These are phyloP conservation scores for Ichneumoninae sp. DNA, from an alignment of 2,888 invertebrate species.

Conservation along the genomic window DNA sequence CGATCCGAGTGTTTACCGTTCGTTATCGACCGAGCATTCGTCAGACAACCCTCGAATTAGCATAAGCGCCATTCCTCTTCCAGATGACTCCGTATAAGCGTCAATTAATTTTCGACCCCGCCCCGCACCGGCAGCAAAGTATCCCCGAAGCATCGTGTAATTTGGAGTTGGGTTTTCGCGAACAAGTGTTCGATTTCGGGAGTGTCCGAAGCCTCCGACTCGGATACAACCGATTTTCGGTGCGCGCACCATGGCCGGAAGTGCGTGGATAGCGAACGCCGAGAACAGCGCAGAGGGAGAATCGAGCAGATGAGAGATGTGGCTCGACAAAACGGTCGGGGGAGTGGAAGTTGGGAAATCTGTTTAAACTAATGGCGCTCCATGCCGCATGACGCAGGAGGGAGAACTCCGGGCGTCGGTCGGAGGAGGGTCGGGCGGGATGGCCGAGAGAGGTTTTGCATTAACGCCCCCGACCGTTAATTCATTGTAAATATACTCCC, in stretches of 20 bases:
- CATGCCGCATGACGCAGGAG: constrained; percentile 51
- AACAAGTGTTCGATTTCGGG: neutral
- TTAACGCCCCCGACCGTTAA: constrained; percentile 77
- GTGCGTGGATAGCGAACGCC: constrained; percentile 2
- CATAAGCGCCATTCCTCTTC: too few species aligned
- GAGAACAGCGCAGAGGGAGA: constrained; percentile 11
- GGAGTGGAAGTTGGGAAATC: constrained; percentile 70
- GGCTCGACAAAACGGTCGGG: constrained; percentile 29
- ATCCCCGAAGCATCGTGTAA: neutral
- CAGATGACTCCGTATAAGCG: too few species aligned
- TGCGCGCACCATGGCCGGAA: constrained; percentile 1
- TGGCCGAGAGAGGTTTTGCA: constrained; percentile 72
- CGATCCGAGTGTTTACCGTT: too few species aligned
- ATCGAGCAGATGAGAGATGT: constrained; percentile 8
- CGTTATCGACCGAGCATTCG: too few species aligned
- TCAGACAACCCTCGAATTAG: too few species aligned
- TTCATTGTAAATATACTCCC: constrained; percentile 79
- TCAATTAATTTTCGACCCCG: too few species aligned
- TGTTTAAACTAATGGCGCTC: constrained; percentile 78
- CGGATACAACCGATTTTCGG: constrained; percentile 16
- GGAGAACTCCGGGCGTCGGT: constrained; percentile 21
- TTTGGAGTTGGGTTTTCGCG: neutral
- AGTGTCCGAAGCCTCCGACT: neutral
- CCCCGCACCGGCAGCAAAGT: too few species aligned
- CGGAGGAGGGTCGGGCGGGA: constrained; percentile 25